Evolutionary conservation across 2,113 vertebrate species (phyloP), one percentile per base, ranked within the genome.

Genomic region (Podarcis muralis): DNA sequence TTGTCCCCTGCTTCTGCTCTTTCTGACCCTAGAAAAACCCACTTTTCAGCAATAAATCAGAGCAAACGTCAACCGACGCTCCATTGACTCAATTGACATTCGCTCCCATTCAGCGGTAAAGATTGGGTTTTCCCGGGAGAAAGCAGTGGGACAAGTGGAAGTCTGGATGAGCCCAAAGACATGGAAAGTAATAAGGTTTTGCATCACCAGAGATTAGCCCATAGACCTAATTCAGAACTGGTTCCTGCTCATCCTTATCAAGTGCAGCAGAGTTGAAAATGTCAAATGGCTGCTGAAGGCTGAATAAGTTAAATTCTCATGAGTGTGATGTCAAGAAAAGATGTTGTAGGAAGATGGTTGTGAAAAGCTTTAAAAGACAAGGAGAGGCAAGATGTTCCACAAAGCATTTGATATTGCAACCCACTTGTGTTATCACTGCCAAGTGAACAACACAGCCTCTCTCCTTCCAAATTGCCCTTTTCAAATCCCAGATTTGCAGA

Each of bases 291-390:
- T 84, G 48, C 69, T 35, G 43, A 84, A 84, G n/a, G 43, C 6
- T 72, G 69, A 43, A 23, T 57, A 74, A 30, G 68, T 84, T 48
- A 84, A 72, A 53, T 20, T 57, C 32, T 72, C n/a, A n/a, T 43
- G 40, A 48, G 69, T 69, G 62, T 43, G 23, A 74, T 48, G 57
- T 59, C 72, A 74, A 72, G 83, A 20, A 92, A 35, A 1, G 13
- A 71, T 66, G 89, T 91, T n/a, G 87, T 20, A 86, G 90, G 90
- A 43, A 11, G 23, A 71, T 89, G 87, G 48, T 53, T 35, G 91
- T 81, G 32, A 25, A 90, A 57, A 59, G 83, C 1, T 5, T 80
- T 71, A 81, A 83, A 88, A 93, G 37, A 25, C 43, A 88, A 79
- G 3, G 5, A 69, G 12, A 65, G 48, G 71, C 59, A 81, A 11